Evolutionary conservation across 2,888 invertebrate species (phyloP).

Genomic region (Peribatodes rhomboidaria): DNA sequence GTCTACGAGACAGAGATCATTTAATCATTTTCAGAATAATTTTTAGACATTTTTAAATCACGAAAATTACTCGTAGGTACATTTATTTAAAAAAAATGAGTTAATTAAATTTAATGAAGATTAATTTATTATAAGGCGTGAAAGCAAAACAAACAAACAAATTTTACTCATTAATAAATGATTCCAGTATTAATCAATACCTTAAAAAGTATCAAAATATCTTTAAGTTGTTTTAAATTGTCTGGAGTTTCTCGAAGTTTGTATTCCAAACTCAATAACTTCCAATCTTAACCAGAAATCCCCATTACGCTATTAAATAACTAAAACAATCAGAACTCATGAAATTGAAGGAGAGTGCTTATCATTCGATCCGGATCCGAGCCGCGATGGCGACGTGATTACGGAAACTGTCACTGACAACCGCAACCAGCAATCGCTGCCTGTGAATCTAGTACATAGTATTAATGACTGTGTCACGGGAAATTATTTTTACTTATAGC

Average conservation of each 20-base stretch:
- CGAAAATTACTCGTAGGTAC: too few relatives aligned
- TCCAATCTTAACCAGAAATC: constrained; percentile 28
- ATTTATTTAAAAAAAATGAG: too few relatives aligned
- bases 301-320: constrained; percentile 36
- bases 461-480: too few relatives aligned
- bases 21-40: not conserved
- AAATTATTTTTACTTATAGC: too few relatives aligned
- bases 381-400: too few relatives aligned
- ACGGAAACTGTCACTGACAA: too few relatives aligned
- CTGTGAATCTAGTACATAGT: too few relatives aligned
- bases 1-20: not conserved
- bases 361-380: not conserved
- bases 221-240: not conserved
- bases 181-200: not conserved
- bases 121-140: too few relatives aligned
- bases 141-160: too few relatives aligned
- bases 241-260: constrained; percentile 5
- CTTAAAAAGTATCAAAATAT: not conserved
- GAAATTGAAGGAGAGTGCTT: constrained; percentile 19
- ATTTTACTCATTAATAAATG: too few relatives aligned
- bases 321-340: constrained; percentile 30
- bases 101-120: too few relatives aligned
- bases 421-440: not conserved
- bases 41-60: too few relatives aligned
- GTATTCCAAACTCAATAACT: constrained; percentile 11